phyloP scores from a whole-genome alignment of 2,113 vertebrate species.

The Coturnix japonica region DNA sequence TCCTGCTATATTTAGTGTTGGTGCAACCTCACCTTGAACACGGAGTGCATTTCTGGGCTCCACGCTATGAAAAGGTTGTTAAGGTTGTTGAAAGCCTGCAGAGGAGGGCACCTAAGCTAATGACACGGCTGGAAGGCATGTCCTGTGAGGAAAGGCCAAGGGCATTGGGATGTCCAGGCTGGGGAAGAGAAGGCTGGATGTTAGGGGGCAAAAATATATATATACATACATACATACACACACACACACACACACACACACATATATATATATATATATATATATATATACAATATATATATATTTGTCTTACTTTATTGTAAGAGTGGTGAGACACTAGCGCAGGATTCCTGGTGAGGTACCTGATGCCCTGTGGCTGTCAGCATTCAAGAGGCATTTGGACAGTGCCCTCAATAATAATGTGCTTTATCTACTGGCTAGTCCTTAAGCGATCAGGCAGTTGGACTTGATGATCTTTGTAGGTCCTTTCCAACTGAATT shows the following conservation, averaged over 20 bases:
- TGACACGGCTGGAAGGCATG: background rate
- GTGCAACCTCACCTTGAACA: background rate
- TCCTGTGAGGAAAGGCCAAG: background rate
- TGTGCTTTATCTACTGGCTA: background rate
- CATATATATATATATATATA: no score
- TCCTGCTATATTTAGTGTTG: background rate
- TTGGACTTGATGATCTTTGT: background rate
- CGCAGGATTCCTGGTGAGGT: background rate
- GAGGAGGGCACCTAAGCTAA: background rate
- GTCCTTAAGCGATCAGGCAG: background rate
- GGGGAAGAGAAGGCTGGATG: background rate
- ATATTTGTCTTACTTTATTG: no score
- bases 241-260: no score
- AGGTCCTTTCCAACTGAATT: background rate
- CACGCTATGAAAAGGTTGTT: background rate
- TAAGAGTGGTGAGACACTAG: background rate
- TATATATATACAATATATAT: no score
- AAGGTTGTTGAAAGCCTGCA: background rate
- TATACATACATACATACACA: no score
- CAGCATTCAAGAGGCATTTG: no score
- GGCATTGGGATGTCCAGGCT: background rate
- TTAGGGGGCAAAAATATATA: no score
- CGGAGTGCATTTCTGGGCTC: background rate
- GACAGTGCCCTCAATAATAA: background rate
- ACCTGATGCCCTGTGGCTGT: background rate